Percentiles rank a stretch among this genome's conserved stretches.
phyloP scores from a whole-genome alignment of 2,888 invertebrate genomes.

The Chymomyza amoena region DNA sequence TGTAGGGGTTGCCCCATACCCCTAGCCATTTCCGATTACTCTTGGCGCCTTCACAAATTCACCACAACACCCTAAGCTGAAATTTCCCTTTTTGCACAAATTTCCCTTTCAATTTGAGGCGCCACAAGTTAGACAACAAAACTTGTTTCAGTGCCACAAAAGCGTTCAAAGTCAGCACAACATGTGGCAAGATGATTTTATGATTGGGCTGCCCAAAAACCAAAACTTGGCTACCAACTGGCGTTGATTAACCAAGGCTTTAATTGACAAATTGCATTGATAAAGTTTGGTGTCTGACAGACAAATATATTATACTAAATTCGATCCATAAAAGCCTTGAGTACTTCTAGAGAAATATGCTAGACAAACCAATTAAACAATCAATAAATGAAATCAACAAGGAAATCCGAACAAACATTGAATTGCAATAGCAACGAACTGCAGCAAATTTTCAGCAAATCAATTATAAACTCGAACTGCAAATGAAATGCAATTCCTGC shows the following conservation, averaged over 20 bases:
- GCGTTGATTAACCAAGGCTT: not conserved
- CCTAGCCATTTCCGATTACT: not conserved
- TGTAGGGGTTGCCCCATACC: not conserved
- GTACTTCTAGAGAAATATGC: not conserved
- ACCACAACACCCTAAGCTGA: not conserved
- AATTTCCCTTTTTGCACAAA: conserved; percentile 31
- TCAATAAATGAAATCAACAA: conserved; percentile 13
- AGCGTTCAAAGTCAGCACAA: conserved; percentile 6
- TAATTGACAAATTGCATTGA: not conserved
- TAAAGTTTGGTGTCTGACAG: not conserved
- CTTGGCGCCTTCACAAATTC: not conserved
- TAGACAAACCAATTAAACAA: conserved; percentile 14
- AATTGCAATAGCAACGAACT: conserved; percentile 7
- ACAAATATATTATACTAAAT: not conserved
- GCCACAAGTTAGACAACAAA: not conserved
- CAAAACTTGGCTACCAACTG: not conserved
- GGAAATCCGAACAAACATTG: not conserved
- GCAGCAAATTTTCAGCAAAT: conserved; percentile 21
- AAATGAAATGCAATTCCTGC: conserved; percentile 15
- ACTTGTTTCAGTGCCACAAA: conserved; percentile 11
- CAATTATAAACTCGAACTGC: conserved; percentile 30
- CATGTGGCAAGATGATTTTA: not conserved
- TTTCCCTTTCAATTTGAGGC: not conserved
- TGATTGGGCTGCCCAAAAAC: not conserved
- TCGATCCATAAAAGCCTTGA: not conserved